Evolutionary conservation across 1,140 invertebrate species (phyloP).

Genomic region (Atta cephalotes): DNA sequence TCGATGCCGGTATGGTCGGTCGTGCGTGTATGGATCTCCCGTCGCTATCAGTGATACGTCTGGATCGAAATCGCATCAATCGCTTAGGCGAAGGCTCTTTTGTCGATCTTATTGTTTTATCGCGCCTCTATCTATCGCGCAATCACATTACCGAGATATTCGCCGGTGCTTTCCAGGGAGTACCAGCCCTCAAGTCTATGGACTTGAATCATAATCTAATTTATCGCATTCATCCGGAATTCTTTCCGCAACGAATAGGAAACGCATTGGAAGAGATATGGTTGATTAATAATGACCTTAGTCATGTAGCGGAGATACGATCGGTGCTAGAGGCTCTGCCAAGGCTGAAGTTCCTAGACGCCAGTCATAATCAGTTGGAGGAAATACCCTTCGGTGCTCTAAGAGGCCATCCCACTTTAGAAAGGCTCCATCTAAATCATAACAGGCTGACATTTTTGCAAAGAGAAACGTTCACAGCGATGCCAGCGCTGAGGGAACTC

Average conservation of each 20-base stretch:
- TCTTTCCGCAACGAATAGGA: conserved; percentile 90
- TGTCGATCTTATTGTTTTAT: conserved; percentile 91
- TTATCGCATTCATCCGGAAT: conserved; percentile 92
- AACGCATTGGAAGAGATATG: conserved; percentile 92
- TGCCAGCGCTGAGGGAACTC: conserved; percentile 93
- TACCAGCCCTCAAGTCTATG: conserved; percentile 90
- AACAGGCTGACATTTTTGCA: conserved; percentile 92
- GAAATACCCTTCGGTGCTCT: conserved; percentile 92
- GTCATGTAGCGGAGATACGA: conserved; percentile 90
- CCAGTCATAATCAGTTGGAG: conserved; percentile 91
- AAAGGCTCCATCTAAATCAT: conserved; percentile 92
- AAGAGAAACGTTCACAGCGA: conserved; percentile 91
- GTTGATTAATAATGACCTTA: conserved; percentile 91
- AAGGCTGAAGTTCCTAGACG: conserved; percentile 91
- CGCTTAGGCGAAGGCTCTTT: conserved; percentile 92
- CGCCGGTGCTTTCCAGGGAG: conserved; percentile 92
- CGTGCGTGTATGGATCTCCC: conserved; percentile 91
- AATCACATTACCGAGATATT: conserved; percentile 92
- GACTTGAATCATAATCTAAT: conserved; percentile 93
- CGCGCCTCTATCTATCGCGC: conserved; percentile 90
- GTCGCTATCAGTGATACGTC: conserved; percentile 89
- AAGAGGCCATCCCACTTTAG: conserved; percentile 91
- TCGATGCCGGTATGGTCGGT: conserved; percentile 92
- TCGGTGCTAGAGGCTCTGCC: conserved; percentile 92
- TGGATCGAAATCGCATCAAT: conserved; percentile 91